These are phyloP conservation scores for Drosophila longiperda DNA, from an alignment of 2,888 invertebrate genomes.

Conservation along the genomic window DNA sequence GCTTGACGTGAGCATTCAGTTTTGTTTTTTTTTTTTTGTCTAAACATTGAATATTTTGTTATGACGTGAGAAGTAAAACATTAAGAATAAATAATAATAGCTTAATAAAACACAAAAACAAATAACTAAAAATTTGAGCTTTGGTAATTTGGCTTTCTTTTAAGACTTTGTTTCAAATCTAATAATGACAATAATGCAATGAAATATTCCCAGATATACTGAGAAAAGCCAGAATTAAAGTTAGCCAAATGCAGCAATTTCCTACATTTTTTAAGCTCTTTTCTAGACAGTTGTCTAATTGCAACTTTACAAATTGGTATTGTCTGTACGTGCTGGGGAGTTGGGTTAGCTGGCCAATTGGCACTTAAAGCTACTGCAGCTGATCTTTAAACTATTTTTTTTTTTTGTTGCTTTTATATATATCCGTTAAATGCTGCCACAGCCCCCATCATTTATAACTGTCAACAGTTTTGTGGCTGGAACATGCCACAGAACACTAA, in stretches of 20 bases:
- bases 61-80: not conserved
- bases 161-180: not conserved
- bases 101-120: too few relatives aligned
- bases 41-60: not conserved
- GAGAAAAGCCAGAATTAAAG: not conserved
- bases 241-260: not conserved
- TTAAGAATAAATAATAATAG: too few relatives aligned
- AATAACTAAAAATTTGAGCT: too few relatives aligned
- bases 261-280: not conserved
- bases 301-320: slow-evolving; percentile 29
- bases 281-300: slow-evolving; percentile 18
- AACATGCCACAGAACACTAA: slow-evolving; percentile 52
- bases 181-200: not conserved
- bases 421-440: slow-evolving; percentile 34
- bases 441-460: slow-evolving; percentile 77
- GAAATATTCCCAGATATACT: not conserved
- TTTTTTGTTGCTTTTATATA: slow-evolving; percentile 21
- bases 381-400: slow-evolving; percentile 21
- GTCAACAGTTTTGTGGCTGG: slow-evolving; percentile 76
- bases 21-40: not conserved
- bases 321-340: slow-evolving; percentile 9
- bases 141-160: too few relatives aligned
- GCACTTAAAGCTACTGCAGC: slow-evolving; percentile 45
- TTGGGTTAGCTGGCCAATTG: slow-evolving; percentile 33
- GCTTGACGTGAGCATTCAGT: not conserved